Conservation (phyloP, 2,797 vertebrate species). For the Etheostoma perlongum region DNA sequence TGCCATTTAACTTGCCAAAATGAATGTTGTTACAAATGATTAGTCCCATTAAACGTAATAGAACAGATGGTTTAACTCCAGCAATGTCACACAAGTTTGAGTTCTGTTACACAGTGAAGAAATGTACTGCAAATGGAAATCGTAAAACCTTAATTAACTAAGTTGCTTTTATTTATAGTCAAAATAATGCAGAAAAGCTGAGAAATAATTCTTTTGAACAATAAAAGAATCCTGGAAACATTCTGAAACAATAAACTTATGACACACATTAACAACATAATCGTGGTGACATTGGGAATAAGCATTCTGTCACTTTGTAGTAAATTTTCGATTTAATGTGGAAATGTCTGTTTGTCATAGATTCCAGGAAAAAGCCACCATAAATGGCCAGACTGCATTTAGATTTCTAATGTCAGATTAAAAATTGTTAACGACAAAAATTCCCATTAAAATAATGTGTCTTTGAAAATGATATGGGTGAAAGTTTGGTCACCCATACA, state of each 20-base stretch:
- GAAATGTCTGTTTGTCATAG: constrained; percentile 27
- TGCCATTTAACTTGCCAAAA: constrained; percentile 22
- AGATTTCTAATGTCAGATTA: constrained; percentile 53
- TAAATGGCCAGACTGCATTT: constrained; percentile 12
- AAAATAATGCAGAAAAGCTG: constrained; percentile 4
- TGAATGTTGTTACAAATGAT: constrained; percentile 55
- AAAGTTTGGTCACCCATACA: constrained; percentile 30
- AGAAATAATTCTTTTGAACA: constrained; percentile 7
- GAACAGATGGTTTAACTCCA: constrained; percentile 39
- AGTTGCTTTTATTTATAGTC: background rate
- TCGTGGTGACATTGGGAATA: constrained; percentile 19
- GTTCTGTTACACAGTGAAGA: background rate
- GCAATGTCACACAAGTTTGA: constrained; percentile 8
- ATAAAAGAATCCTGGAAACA: background rate
- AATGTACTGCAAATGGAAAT: background rate
- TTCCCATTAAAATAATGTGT: constrained; percentile 25
- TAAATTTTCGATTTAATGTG: constrained; percentile 18
- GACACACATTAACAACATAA: background rate
- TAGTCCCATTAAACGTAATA: constrained; percentile 37
- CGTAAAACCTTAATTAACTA: background rate
- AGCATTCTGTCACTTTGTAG: constrained; percentile 18
- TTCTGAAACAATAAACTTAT: constrained; percentile 17
- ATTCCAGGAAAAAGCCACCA: constrained; percentile 33
- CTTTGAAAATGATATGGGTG: constrained; percentile 3
- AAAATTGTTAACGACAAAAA: constrained; percentile 21